A percentile compares a stretch with the other conserved stretches of the same genome.
Conservation (phyloP, 2,113 vertebrate species). For the Psophia crepitans region DNA sequence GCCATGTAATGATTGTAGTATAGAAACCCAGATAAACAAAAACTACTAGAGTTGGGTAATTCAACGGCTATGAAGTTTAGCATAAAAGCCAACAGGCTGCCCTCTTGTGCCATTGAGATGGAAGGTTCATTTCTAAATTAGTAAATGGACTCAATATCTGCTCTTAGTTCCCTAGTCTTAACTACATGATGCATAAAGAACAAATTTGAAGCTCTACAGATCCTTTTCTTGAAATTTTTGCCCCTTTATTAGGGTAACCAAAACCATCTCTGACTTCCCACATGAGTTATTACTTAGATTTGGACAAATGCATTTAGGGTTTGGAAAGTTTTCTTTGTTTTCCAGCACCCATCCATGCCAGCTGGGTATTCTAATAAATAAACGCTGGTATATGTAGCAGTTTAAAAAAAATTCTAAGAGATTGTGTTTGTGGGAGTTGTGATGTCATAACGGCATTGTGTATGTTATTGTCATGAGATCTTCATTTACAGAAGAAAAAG, state of each 20-base stretch:
- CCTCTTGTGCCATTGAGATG: not conserved
- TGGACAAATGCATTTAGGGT: not conserved
- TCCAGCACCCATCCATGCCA: not conserved
- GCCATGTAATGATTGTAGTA: not conserved
- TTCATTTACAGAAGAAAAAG: not conserved
- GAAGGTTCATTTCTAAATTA: not conserved
- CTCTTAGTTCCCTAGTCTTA: not conserved
- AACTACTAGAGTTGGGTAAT: not conserved
- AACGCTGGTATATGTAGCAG: not conserved
- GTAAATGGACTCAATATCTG: not conserved
- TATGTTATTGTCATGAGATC: not conserved
- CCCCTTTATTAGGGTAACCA: not conserved
- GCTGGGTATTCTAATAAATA: not conserved
- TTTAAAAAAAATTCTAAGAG: not conserved
- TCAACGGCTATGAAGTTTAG: not conserved
- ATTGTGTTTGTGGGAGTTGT: not conserved
- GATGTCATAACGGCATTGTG: not conserved
- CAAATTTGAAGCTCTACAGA: not conserved
- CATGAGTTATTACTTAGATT: not conserved
- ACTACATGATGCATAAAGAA: not conserved
- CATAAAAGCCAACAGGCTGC: not conserved
- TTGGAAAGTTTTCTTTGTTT: not conserved
- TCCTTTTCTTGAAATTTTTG: not conserved
- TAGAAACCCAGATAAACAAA: not conserved
- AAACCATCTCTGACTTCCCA: not conserved